A percentile compares a stretch with the other conserved stretches of the same genome.
Conservation (phyloP, 1,140 invertebrate genomes). For the Drosophila ercepeae region DNA sequence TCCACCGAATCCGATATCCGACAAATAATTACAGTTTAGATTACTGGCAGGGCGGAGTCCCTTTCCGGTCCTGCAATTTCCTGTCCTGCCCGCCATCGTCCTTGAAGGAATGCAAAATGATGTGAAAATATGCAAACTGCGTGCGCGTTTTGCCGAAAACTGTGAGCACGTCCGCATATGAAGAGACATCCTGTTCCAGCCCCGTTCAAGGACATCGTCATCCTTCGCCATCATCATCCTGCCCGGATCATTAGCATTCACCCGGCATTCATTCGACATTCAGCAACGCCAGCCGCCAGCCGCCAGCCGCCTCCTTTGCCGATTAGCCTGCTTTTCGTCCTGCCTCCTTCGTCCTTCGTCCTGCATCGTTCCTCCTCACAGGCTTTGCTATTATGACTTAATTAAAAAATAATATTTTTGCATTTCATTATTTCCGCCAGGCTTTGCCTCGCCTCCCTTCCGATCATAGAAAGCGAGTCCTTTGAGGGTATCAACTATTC, state of each 20-base stretch:
- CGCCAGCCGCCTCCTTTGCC: background rate
- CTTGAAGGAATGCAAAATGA: constrained; percentile 44
- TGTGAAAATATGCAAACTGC: constrained; percentile 75
- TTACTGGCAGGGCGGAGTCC: background rate
- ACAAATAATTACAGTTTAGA: constrained; percentile 59
- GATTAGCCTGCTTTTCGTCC: constrained; percentile 12
- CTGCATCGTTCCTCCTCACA: constrained; percentile 4
- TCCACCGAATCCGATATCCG: too few relatives aligned
- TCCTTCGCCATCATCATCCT: background rate
- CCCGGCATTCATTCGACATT: constrained; percentile 13
- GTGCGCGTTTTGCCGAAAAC: constrained; percentile 47
- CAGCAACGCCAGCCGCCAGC: background rate
- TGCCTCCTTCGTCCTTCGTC: background rate
- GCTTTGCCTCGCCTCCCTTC: background rate
- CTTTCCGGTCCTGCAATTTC: constrained; percentile 39
- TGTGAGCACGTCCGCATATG: constrained; percentile 42
- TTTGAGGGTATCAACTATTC: background rate
- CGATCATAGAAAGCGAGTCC: background rate
- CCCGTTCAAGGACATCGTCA: constrained; percentile 1
- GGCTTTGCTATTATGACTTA: constrained; percentile 62
- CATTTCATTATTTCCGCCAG: constrained; percentile 42
- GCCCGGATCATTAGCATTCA: constrained; percentile 47
- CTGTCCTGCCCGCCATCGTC: background rate
- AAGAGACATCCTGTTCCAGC: background rate
- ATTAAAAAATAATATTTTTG: constrained; percentile 68